Conservation (phyloP, 1,140 invertebrate genomes). For the Varroa destructor region DNA sequence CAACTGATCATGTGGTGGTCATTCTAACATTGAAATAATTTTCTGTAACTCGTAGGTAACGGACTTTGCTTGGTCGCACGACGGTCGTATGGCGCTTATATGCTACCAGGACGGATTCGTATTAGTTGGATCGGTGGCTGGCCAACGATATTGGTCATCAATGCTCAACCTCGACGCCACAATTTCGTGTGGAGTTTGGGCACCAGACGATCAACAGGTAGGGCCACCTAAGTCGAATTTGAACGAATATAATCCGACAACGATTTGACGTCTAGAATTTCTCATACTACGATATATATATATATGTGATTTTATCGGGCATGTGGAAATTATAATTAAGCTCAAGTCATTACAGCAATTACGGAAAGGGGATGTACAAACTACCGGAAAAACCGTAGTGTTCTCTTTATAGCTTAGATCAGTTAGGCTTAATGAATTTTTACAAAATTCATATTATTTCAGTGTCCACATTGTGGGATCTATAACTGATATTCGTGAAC, state of each 20-base stretch:
- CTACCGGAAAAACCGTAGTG: too few species aligned
- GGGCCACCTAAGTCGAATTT: conserved; percentile 12
- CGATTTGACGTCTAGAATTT: background rate
- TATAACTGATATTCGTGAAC: too few species aligned
- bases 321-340: too few species aligned
- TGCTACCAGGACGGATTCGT: conserved; percentile 97
- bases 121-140: conserved; percentile 84
- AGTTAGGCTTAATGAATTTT: too few species aligned
- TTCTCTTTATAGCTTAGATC: too few species aligned
- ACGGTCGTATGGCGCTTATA: conserved; percentile 92
- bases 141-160: conserved; percentile 94
- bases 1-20: too few species aligned
- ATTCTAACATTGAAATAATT: too few species aligned
- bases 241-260: background rate
- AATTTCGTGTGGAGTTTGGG: conserved; percentile 93
- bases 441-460: too few species aligned
- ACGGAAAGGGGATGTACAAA: too few species aligned
- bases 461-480: too few species aligned
- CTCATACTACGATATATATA: conserved; percentile 1
- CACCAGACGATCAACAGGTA: conserved; percentile 86
- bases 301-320: too few species aligned
- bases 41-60: conserved; percentile 34
- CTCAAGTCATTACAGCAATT: too few species aligned
- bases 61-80: conserved; percentile 96
- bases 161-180: conserved; percentile 83